Evolutionary conservation across 2,797 vertebrate genomes (phyloP).

Genomic region (Erpetoichthys calabaricus): DNA sequence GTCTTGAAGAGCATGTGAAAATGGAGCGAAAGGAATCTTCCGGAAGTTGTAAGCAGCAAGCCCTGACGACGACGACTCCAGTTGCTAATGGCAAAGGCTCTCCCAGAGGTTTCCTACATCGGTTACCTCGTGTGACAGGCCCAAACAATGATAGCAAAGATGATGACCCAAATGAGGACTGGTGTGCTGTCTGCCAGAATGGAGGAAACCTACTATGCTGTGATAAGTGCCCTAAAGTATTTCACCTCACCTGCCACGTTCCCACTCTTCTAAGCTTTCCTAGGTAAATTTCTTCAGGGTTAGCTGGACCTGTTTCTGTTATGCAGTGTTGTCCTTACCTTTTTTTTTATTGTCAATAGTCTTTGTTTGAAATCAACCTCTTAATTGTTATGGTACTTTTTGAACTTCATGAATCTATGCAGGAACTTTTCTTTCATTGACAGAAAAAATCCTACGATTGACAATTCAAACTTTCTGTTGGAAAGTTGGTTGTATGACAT

Average conservation of each 20-base stretch:
- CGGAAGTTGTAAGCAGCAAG: slow-evolving; percentile 55
- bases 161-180: slow-evolving; percentile 95
- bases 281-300: slow-evolving; percentile 55
- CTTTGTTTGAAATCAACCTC: too few relatives aligned
- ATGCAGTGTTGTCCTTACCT: too few relatives aligned
- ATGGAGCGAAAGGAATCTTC: slow-evolving; percentile 57
- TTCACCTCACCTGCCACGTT: slow-evolving; percentile 94
- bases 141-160: slow-evolving; percentile 58
- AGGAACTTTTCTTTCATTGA: too few relatives aligned
- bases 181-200: slow-evolving; percentile 95
- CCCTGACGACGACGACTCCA: slow-evolving; percentile 38
- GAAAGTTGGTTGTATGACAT: too few relatives aligned
- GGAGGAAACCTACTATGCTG: slow-evolving; percentile 92
- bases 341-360: too few relatives aligned
- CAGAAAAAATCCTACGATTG: too few relatives aligned
- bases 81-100: slow-evolving; percentile 70
- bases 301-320: too few relatives aligned
- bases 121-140: slow-evolving; percentile 36
- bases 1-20: slow-evolving; percentile 74
- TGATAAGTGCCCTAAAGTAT: slow-evolving; percentile 94
- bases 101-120: slow-evolving; percentile 46
- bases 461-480: too few relatives aligned
- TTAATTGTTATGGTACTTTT: too few relatives aligned
- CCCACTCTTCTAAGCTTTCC: slow-evolving; percentile 82
- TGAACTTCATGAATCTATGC: too few relatives aligned